Percentiles rank a stretch among this genome's conserved stretches.
These are phyloP conservation scores for Amphilophus citrinellus DNA, from an alignment of 2,113 vertebrate species.

Conservation along the genomic window DNA sequence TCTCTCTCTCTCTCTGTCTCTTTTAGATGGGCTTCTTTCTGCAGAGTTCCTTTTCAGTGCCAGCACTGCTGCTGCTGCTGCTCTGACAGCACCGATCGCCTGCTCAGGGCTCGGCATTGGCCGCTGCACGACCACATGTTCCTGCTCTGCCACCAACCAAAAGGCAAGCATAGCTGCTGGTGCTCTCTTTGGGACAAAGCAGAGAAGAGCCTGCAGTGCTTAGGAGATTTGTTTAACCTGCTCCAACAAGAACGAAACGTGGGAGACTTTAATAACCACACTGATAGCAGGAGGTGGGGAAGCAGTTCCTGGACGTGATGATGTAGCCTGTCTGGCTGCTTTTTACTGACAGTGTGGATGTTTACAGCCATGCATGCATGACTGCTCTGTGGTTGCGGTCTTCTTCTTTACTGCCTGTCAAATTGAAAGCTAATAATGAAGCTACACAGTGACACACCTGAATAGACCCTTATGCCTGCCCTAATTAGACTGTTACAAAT, in stretches of 20 bases:
- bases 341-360: background rate
- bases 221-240: constrained; percentile 31
- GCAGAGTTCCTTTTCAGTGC: constrained; percentile 55
- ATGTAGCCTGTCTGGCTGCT: background rate
- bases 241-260: background rate
- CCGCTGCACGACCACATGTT: constrained; percentile 72
- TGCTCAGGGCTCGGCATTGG: constrained; percentile 69
- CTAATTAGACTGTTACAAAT: background rate
- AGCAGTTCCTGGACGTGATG: background rate
- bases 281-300: background rate
- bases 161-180: constrained; percentile 48
- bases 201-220: constrained; percentile 23
- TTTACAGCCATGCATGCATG: background rate
- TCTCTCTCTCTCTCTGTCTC: constrained; percentile 9
- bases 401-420: background rate
- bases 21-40: constrained; percentile 52
- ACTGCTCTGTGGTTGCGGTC: background rate
- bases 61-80: constrained; percentile 50
- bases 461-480: background rate
- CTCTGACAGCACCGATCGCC: constrained; percentile 36
- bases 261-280: constrained; percentile 18
- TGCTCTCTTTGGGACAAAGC: constrained; percentile 51
- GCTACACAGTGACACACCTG: background rate
- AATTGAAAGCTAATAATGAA: background rate
- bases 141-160: constrained; percentile 68